Percentiles rank a stretch among this genome's conserved stretches.
These are phyloP conservation scores for Archips xylosteana DNA, from an alignment of 2,888 invertebrate species.

Conservation along the genomic window DNA sequence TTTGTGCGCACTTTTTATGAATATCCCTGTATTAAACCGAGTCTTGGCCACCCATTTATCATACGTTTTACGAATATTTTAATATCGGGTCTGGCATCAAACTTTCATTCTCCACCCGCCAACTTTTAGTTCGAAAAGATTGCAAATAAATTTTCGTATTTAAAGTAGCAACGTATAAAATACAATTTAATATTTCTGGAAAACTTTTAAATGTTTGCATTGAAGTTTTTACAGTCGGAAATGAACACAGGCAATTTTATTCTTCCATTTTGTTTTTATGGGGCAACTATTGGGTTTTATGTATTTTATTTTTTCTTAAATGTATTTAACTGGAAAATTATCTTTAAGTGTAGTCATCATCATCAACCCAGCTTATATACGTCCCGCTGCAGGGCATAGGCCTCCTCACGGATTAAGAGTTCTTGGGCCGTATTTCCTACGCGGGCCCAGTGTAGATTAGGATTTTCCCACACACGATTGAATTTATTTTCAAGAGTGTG, in stretches of 20 bases:
- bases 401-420: no score
- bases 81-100: constrained; percentile 5
- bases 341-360: no score
- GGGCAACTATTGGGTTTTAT: not conserved
- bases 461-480: no score
- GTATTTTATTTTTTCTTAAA: not conserved
- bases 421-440: no score
- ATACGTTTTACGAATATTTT: not conserved
- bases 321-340: not conserved
- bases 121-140: constrained; percentile 7
- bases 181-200: constrained; percentile 5
- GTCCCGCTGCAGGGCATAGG: no score
- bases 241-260: not conserved
- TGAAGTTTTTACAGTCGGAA: not conserved
- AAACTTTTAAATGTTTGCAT: not conserved
- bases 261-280: not conserved
- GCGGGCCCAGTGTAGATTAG: no score
- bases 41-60: constrained; percentile 5
- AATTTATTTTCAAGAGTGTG: no score
- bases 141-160: constrained; percentile 12
- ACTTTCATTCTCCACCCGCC: constrained; percentile 6
- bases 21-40: not conserved
- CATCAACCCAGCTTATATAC: no score
- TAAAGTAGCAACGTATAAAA: not conserved
- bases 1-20: not conserved